A percentile compares a stretch with the other conserved stretches of the same genome.
phyloP scores from a whole-genome alignment of 2,113 vertebrate genomes.

The Thymallus thymallus region DNA sequence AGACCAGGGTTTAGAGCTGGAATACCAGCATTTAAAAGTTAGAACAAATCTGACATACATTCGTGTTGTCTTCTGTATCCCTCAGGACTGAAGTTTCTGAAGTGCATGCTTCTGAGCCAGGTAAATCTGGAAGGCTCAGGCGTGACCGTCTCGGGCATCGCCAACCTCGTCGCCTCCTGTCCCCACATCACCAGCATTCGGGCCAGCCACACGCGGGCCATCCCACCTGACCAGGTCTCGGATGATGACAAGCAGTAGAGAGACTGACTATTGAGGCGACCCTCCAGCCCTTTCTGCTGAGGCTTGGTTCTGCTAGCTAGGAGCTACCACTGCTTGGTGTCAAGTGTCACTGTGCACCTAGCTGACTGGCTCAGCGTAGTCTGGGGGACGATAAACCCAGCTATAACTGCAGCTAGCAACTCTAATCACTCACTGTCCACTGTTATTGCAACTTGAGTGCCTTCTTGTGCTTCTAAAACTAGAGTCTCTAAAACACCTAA shows the following conservation, averaged over 20 bases:
- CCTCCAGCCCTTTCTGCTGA: neutral
- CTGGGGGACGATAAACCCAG: slow-evolving; percentile 27
- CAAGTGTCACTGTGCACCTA: no score
- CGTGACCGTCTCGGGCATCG: slow-evolving; percentile 68
- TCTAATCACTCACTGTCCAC: slow-evolving; percentile 42
- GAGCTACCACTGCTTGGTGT: neutral
- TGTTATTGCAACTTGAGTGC: slow-evolving; percentile 18
- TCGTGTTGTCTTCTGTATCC: neutral
- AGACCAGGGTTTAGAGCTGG: no score
- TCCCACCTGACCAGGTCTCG: slow-evolving; percentile 68
- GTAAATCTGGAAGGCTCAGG: slow-evolving; percentile 79
- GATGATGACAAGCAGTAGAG: slow-evolving; percentile 58
- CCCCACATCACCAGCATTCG: slow-evolving; percentile 72
- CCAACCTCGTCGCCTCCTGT: slow-evolving; percentile 61
- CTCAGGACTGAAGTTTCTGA: slow-evolving; percentile 75
- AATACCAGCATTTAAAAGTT: no score
- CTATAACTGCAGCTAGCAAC: slow-evolving; percentile 38
- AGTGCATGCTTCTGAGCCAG: slow-evolving; percentile 69
- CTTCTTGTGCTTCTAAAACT: slow-evolving; percentile 10
- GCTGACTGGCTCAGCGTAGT: slow-evolving; percentile 1
- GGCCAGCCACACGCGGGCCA: slow-evolving; percentile 65
- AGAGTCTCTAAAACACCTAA: slow-evolving; percentile 13
- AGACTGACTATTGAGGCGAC: slow-evolving; percentile 12
- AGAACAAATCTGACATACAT: slow-evolving; percentile 58
- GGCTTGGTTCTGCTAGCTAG: neutral